These are phyloP conservation scores for Venturia canescens DNA, from an alignment of 1,140 invertebrate species.

Conservation along the genomic window DNA sequence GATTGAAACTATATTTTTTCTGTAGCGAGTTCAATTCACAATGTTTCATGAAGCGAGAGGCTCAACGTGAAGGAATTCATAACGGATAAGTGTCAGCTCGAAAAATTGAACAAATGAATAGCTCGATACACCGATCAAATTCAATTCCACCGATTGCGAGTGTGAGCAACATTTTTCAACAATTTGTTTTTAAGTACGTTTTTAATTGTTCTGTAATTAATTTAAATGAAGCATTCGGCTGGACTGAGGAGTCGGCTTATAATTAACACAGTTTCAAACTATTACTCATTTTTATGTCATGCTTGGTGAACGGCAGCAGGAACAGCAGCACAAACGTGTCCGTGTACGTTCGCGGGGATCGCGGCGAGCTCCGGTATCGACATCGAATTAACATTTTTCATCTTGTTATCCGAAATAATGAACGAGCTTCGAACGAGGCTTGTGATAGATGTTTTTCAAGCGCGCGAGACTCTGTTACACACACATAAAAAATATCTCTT, in stretches of 20 bases:
- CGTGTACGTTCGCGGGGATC: neutral
- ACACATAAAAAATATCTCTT: slow-evolving; percentile 39
- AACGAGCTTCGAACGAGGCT: slow-evolving; percentile 71
- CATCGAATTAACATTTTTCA: slow-evolving; percentile 67
- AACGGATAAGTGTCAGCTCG: neutral
- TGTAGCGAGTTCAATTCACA: too few relatives aligned
- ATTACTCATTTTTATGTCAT: slow-evolving; percentile 19
- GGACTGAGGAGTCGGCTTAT: neutral
- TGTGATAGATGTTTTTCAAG: slow-evolving; percentile 66
- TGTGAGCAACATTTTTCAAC: too few relatives aligned
- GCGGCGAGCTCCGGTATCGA: slow-evolving; percentile 16
- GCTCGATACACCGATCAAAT: neutral
- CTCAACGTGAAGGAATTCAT: too few relatives aligned
- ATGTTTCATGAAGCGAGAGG: too few relatives aligned
- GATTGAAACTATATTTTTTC: too few relatives aligned
- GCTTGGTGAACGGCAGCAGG: slow-evolving; percentile 8
- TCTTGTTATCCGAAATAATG: slow-evolving; percentile 70
- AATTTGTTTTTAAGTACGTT: too few relatives aligned
- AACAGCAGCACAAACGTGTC: slow-evolving; percentile 2
- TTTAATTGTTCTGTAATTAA: neutral
- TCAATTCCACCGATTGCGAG: too few relatives aligned
- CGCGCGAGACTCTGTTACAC: slow-evolving; percentile 60
- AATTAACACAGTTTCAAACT: slow-evolving; percentile 24
- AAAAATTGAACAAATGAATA: neutral
- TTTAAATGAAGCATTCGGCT: slow-evolving; percentile 9